Base-by-base conservation (phyloP, 2,888 invertebrate species). In the Sympetrum striolatum region DNA sequence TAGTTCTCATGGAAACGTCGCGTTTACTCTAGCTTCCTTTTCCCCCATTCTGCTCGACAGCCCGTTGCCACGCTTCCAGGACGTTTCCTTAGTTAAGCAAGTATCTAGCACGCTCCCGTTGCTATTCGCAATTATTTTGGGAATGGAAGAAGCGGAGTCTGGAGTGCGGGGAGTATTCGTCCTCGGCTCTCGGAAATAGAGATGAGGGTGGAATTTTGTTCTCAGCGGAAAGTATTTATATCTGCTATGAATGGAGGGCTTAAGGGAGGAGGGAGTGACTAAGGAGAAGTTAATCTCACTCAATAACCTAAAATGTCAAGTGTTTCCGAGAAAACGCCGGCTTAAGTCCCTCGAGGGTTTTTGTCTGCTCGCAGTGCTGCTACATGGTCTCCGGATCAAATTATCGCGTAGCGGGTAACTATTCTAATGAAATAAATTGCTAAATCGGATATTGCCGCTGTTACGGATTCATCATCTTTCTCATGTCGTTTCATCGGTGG, bases 191-290 rank as follows among this genome's bases (percentile, higher is more conserved):
- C 53, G 48, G 58, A 60, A 86, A 86, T 60, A 60, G 35, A 86
- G 64, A 86, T 37, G 86, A 64, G 86, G 86, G 60, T 37, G 86
- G 53, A 86, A 86, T 86, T 64, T 58, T 86, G 58, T 64, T 86
- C 35, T 35, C 53, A 60, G 58, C 37, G 86, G 58, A 60, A 58
- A 60, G 53, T 53, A 86, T 86, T 86, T 86, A 60, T 86, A 60
- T 86, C 86, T 22, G 64, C 60, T 60, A 37, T 37, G 64, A 22
- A 37, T 64, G 86, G 37, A 64, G 31, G 64, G 39, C 37, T 60
- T 14, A 31, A 25, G 64, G 86, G 10, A 73, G n/a, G 60, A n/a
- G 18, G 73, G 18, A 73, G 31, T 2, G 73, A 31, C 25, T 31
- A 14, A 31, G 25, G 73, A 73, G 73, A 73, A 53, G 53, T 53